Base-by-base conservation (phyloP, 2,888 invertebrate species). In the Sussaba pulchella region DNA sequence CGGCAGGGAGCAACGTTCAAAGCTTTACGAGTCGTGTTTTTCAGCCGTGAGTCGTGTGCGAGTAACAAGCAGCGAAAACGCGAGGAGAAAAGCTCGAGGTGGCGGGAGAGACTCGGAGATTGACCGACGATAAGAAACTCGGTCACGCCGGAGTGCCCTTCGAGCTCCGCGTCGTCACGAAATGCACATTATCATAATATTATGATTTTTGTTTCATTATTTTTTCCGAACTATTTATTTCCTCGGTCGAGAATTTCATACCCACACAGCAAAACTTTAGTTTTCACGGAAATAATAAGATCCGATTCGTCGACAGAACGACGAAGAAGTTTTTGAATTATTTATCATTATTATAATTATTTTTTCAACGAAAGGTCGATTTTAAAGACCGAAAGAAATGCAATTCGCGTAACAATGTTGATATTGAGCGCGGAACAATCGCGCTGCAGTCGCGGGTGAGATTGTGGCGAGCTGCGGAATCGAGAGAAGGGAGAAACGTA, bases 91-190 rank as follows among this genome's bases (percentile, higher is more conserved):
- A 43, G 31, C 59, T 52, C 57, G 57, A n/a, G 64, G 70, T 45
- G 74, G 45, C 54, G 31, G 52, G 45, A 17, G 63, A 47, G 17
- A 54, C 19, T 47, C 12, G 21, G 54, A 63, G 77, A 81, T 81
- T 77, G 64, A 81, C 61, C 79, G 76, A 80, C 74, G 86, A 87
- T 89, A 88, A 76, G 85, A 86, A 89, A 87, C 83, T 89, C 86
- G 88, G 88, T 89, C 88, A 88, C 84, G 85, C 83, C 83, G 86
- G 47, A 77, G 69, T 75, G 79, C 82, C 81, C 81, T 85, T 81
- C 81, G 78, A 80, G 57, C 76, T 74, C n/a, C 45, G 64, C 45
- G 64, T 26, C 50, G 52, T 72, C 80, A 64, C 77, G 82, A 84
- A 84, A 84, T 70, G 73, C 71, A 83, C 82, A 83, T 79, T 83